Base-by-base conservation (phyloP, 2,113 vertebrate species). In the Cyphomyrus plagiostoma region DNA sequence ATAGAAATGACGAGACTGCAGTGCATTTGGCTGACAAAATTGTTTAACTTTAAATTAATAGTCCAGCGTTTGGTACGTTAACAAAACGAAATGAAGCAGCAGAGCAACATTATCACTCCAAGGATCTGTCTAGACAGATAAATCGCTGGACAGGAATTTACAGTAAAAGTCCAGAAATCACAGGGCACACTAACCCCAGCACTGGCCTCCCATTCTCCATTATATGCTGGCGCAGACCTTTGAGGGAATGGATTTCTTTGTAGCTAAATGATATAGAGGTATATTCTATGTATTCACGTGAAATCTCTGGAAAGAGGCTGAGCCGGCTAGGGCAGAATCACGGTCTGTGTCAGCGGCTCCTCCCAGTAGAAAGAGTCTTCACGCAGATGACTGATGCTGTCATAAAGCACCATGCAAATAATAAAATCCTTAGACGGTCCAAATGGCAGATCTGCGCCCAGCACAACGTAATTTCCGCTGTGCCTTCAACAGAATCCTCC, bases 361-460 rank as follows among this genome's bases (percentile, higher is more conserved):
- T 23, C 82, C 77, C 9, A 62, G 62, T 8, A 35, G 52, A 8
- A 4, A 48, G 39, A 52, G 39, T 45, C 74, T 91, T 88, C 92
- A 92, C 94, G 93, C 94, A 91, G 87, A 82, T 83, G 17, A 50
- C 1, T 45, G 86, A 89, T 90, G 88, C 93, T 93, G 91, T 92
- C 94, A 94, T 95, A 94, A 93, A 89, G 62, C 49, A 66, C 90
- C 94, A 93, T 94, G 93, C 94, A 91, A 87, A 90, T 23, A 48
- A 56, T 77, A 80, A 89, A 70, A 42, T 45, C 80, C 39, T 21
- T 10, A 9, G 5, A 48, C 42, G 0, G 26, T 3, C 58, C 35
- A 88, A 21, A 17, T 3, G 56, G 35, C 7, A 21, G 23, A 19
- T 74, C 10, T 58, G 45, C 35, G 56, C 58, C 21, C 23, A 26